Conservation (phyloP, 1,140 invertebrate species). For the Melanaphis sacchari region DNA sequence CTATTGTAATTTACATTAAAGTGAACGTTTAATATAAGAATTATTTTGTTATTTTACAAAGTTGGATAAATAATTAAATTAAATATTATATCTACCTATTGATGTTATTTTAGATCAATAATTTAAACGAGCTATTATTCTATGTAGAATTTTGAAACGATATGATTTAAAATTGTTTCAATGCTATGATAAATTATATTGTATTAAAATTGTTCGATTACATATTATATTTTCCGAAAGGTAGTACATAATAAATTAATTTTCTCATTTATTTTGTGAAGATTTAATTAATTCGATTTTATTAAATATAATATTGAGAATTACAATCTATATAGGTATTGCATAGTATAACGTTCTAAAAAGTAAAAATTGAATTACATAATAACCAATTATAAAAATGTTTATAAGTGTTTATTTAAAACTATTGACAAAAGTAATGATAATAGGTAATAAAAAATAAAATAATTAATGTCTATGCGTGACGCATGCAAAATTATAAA, state of each 20-base stretch:
- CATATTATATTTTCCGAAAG: no score
- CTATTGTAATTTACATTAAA: not conserved
- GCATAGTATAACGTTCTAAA: not conserved
- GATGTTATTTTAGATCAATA: not conserved
- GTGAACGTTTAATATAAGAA: not conserved
- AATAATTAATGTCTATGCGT: not conserved
- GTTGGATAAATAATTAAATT: not conserved
- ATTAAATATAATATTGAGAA: not conserved
- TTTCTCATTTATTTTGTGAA: not conserved
- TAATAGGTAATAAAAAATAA: not conserved
- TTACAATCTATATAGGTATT: not conserved
- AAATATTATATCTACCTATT: not conserved
- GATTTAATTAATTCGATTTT: not conserved
- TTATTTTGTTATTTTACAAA: not conserved
- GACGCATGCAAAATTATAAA: not conserved
- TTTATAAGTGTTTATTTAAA: not conserved
- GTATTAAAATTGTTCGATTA: no score
- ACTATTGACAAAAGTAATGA: not conserved
- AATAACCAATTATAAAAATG: not conserved
- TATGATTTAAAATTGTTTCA: no score
- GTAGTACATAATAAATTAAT: no score
- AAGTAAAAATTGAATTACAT: not conserved
- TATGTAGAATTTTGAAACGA: no score
- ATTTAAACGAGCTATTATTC: no score
- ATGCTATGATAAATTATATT: no score